Evolutionary conservation across 1,140 invertebrate species (phyloP), one percentile per base, ranked within the genome.

Genomic region (Tetragonula clypearis): DNA sequence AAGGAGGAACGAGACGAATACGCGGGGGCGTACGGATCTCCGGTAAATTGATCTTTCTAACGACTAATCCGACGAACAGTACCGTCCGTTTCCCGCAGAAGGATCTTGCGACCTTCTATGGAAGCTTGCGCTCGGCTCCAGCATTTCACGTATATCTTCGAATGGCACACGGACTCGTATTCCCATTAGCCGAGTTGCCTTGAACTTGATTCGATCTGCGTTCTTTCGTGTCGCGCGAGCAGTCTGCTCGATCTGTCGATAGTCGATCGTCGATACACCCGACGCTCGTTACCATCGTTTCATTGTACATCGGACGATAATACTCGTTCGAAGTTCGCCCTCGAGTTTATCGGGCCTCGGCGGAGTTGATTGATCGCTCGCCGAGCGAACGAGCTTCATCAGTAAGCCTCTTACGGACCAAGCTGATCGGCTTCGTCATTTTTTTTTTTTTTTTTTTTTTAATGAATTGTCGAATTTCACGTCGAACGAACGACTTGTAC

Each of bases 141-240:
- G 91, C 79, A 90, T 86, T 87, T 83, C 41, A 82, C 83, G 86
- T 85, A 91, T 91, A 91, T 91, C 88, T 79, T 58, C 75, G 73
- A 78, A 86, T 75, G 75, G 84, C 81, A 87, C 79, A 82, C 84
- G 74, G 41, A 80, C 79, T 88, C 41, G 88, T 78, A 88, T 91
- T 91, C 74, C 84, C 73, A 90, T 92, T 87, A 89, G 85, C 73
- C 89, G 82, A 90, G 89, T 90, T 84, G 77, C 90, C 90, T 92
- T 91, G 90, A 92, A 92, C 90, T 92, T 92, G 89, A 90, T 92
- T 89, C 87, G 77, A 82, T 89, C 84, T 49, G 41, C 41, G 80
- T 72, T 73, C 65, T 72, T 74, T 77, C 71, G 17, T 76, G 69
- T 55, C 74, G 55, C 12, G 30, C n/a, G 58, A 55, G 68, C n/a